Conservation (phyloP, 2,797 vertebrate species). For the Cheirogaleus major region DNA sequence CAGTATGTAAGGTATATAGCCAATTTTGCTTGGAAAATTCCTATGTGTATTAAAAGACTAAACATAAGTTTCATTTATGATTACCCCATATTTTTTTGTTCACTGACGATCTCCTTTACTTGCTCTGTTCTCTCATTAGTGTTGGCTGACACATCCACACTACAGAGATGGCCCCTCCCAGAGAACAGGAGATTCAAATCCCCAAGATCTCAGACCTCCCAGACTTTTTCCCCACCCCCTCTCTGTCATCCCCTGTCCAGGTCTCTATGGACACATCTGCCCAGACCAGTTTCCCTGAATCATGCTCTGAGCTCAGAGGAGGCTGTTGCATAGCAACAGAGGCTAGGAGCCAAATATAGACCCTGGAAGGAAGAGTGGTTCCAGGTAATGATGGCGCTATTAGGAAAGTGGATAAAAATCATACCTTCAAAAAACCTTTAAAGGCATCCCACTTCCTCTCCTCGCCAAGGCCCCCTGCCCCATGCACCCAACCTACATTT, state of each 20-base stretch:
- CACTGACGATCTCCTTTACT: neutral
- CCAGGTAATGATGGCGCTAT: neutral
- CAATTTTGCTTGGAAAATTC: neutral
- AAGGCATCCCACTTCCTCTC: neutral
- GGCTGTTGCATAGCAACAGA: conserved; percentile 30
- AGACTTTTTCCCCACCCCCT: neutral
- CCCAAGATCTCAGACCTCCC: neutral
- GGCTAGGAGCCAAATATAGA: neutral
- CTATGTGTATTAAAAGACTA: neutral
- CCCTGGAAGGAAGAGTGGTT: neutral
- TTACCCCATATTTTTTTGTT: neutral
- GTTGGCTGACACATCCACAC: neutral
- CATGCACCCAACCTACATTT: neutral
- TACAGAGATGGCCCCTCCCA: neutral
- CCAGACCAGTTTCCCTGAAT: neutral
- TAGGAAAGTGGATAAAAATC: conserved; percentile 2
- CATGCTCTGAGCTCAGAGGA: conserved; percentile 32
- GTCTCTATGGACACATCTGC: neutral
- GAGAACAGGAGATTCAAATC: neutral
- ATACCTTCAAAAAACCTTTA: neutral
- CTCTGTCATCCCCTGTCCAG: neutral
- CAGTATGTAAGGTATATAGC: neutral
- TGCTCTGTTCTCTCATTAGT: neutral
- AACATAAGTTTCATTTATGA: neutral
- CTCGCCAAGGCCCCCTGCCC: neutral